Evolutionary conservation across 1,140 invertebrate species (phyloP).

Genomic region (Drosophila novamexicana): DNA sequence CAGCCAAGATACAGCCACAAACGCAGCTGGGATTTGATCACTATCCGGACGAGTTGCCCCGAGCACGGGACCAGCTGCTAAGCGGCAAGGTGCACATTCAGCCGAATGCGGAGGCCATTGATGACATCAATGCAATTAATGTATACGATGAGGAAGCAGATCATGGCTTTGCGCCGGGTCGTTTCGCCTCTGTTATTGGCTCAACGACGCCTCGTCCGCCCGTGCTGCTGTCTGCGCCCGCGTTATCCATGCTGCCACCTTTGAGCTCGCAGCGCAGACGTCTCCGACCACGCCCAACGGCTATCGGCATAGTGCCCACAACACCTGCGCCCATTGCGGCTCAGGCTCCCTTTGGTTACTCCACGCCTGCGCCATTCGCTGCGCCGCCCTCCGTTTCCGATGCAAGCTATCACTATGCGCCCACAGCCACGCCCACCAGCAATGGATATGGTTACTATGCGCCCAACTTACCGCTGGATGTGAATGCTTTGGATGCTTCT

Average conservation of each 20-base stretch:
- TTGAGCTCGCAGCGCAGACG: conserved; percentile 39
- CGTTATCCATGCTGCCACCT: conserved; percentile 72
- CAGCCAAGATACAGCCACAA: conserved; percentile 73
- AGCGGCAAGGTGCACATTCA: conserved; percentile 56
- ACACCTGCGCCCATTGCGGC: conserved; percentile 64
- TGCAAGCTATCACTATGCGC: conserved; percentile 62
- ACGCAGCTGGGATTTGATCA: conserved; percentile 78
- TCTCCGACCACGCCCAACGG: conserved; percentile 64
- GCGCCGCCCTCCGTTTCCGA: conserved; percentile 21
- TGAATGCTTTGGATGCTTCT: conserved; percentile 64
- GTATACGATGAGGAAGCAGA: conserved; percentile 75
- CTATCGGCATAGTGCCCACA: conserved; percentile 55
- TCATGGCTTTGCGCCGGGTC: conserved; percentile 57
- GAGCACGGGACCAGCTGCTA: conserved; percentile 50
- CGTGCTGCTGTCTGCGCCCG: conserved; percentile 75
- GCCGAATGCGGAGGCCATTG: conserved; percentile 54
- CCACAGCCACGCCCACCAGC: conserved; percentile 28
- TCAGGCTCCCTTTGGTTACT: conserved; percentile 47
- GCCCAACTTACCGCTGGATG: conserved; percentile 59
- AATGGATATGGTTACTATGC: conserved; percentile 54
- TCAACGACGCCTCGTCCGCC: conserved; percentile 75
- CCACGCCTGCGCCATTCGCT: conserved; percentile 66
- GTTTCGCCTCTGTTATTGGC: conserved; percentile 67
- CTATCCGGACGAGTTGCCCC: conserved; percentile 76
- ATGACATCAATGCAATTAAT: conserved; percentile 69